Percentiles rank a stretch among this genome's conserved stretches.
These are phyloP conservation scores for Zaprionus ornatus DNA, from an alignment of 1,140 invertebrate genomes.

Conservation along the genomic window DNA sequence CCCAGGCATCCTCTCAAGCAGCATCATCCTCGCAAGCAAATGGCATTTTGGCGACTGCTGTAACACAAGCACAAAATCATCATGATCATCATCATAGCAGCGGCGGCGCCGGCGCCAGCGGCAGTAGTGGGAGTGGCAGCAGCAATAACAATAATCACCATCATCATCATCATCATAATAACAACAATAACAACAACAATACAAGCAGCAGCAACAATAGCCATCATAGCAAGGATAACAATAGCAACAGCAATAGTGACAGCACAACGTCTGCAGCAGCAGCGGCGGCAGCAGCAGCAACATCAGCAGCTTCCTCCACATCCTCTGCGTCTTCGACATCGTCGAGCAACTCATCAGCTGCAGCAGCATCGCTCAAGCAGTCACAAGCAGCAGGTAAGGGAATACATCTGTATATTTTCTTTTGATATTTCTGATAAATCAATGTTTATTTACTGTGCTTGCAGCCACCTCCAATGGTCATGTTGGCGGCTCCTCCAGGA, in stretches of 20 bases:
- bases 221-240: constrained; percentile 37
- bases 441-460: constrained; percentile 33
- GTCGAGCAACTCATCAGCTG: constrained; percentile 28
- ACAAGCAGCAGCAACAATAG: constrained; percentile 31
- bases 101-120: constrained; percentile 55
- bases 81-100: constrained; percentile 72
- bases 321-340: constrained; percentile 34
- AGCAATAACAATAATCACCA: constrained; percentile 66
- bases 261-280: constrained; percentile 34
- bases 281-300: constrained; percentile 8
- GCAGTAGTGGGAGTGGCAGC: constrained; percentile 32
- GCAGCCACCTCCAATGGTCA: constrained; percentile 79
- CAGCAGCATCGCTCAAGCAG: constrained; percentile 43
- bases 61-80: constrained; percentile 73
- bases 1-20: background rate
- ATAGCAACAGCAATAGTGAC: constrained; percentile 34
- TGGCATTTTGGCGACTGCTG: constrained; percentile 55
- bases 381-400: constrained; percentile 55
- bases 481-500: constrained; percentile 60
- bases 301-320: constrained; percentile 20
- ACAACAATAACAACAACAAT: constrained; percentile 30
- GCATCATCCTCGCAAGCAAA: constrained; percentile 50
- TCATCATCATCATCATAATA: constrained; percentile 56
- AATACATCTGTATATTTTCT: constrained; percentile 15
- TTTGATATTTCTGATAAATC: constrained; percentile 22